Base-by-base conservation (phyloP, 2,888 invertebrate genomes). In the Lamproptera curius region DNA sequence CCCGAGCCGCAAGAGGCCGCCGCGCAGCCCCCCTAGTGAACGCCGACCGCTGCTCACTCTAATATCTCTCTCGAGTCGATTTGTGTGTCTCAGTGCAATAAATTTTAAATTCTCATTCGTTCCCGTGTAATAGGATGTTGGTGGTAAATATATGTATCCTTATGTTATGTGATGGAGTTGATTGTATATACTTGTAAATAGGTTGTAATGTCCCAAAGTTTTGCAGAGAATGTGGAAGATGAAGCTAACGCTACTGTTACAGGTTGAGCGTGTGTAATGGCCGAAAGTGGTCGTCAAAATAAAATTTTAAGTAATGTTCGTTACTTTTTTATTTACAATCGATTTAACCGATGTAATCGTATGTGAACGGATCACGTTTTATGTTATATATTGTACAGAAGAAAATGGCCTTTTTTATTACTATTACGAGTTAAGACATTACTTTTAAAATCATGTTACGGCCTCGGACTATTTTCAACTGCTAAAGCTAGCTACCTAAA, bases 1-100 rank as follows among this genome's bases (percentile, higher is more conserved):
- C 88, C 91, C 75, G 94, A 51, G 90, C 59, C 89, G 91, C 75
- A 94, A 51, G 54, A 51, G 46, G 35, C 46, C 53, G 43, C 38
- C 11, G 40, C 94, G 52, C 91, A 92, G 68, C 90, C 75, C 91
- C 92, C 80, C 92, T 92, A 65, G 54, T 50, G 48, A 52, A 41
- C 49, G 36, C 52, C 34, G 35, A 15, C 43, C 41, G 23, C 4
- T 16, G 31, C 35, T 41, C 34, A 23, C 23, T 8, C 5, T 23
- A 6, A 28, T 28, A 9, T 28, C 6, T 10, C 28, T 28, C 10
- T 28, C 2, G n/a, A n/a, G n/a, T n/a, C n/a, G n/a, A n/a, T n/a
- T n/a, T 9, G 10, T 28, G 28, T 28, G 28, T 28, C 9, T 2
- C 6, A 28, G 28, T 28, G 28, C 28, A 28, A 28, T 28, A 28